A percentile compares a stretch with the other conserved stretches of the same genome.
Conservation (phyloP, 2,888 invertebrate species). For the Spatulosminthurus flaviceps region DNA sequence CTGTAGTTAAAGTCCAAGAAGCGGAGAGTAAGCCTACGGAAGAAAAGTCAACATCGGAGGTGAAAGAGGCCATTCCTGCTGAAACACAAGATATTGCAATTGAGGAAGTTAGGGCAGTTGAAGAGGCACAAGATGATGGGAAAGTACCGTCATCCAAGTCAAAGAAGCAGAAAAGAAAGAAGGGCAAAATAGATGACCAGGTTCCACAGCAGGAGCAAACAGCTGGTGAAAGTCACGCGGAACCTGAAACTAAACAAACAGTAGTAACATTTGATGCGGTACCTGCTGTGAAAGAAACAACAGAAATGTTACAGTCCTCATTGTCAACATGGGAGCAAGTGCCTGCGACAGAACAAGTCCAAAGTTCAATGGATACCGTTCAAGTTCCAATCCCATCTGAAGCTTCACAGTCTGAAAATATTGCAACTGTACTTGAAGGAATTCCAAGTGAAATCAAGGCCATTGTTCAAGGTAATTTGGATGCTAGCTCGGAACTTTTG, state of each 20-base stretch:
- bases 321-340: neutral
- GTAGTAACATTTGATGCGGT: neutral
- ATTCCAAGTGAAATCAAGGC: slow-evolving; percentile 21
- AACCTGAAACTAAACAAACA: slow-evolving; percentile 1
- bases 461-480: neutral
- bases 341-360: neutral
- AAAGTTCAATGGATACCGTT: neutral
- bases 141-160: neutral
- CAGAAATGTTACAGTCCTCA: neutral
- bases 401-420: neutral
- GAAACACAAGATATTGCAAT: neutral
- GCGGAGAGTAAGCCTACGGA: neutral
- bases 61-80: neutral
- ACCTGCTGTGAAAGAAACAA: neutral
- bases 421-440: slow-evolving; percentile 10
- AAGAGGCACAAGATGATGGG: neutral
- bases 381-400: neutral
- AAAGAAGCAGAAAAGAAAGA: slow-evolving; percentile 20
- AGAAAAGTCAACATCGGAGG: slow-evolving; percentile 10
- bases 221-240: neutral
- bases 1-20: neutral
- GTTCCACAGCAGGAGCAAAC: neutral
- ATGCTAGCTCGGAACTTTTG: neutral
- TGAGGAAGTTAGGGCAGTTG: neutral
- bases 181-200: neutral